phyloP scores from a whole-genome alignment of 2,888 invertebrate species.

The Oegoconia quadripuncta region DNA sequence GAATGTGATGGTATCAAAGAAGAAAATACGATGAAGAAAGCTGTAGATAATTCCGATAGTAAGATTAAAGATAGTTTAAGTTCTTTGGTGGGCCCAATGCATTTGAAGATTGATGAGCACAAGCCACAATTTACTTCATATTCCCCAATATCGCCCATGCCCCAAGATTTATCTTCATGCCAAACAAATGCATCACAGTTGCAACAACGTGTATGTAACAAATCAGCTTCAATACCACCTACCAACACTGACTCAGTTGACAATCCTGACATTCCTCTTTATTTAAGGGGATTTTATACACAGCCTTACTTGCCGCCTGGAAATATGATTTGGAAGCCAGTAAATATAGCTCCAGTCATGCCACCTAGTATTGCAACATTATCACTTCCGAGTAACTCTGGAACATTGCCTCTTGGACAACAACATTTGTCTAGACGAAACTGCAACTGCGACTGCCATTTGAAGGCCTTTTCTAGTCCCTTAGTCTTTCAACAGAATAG shows the following conservation, averaged over 20 bases:
- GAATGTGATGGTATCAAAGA: not conserved
- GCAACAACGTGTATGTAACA: not conserved
- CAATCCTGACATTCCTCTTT: constrained; percentile 21
- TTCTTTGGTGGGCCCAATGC: not conserved
- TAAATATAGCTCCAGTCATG: constrained; percentile 34
- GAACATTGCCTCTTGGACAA: constrained; percentile 15
- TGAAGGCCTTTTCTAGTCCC: constrained; percentile 15
- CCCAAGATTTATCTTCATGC: constrained; percentile 1
- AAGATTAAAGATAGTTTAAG: not conserved
- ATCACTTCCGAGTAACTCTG: constrained; percentile 18
- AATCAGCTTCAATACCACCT: not conserved
- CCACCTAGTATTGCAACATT: constrained; percentile 24
- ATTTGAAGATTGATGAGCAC: not conserved
- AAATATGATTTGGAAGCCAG: constrained; percentile 48
- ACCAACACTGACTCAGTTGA: constrained; percentile 5
- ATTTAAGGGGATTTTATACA: constrained; percentile 35
- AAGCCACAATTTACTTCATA: not conserved
- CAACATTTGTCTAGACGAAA: constrained; percentile 19
- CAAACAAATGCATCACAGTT: not conserved
- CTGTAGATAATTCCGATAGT: not conserved
- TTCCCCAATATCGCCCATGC: not conserved
- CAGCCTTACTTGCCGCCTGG: constrained; percentile 35
- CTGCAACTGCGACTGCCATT: constrained; percentile 50
- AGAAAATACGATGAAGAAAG: not conserved
- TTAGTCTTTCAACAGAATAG: constrained; percentile 19